These are phyloP conservation scores for Aphis craccivora DNA, from an alignment of 1,140 invertebrate genomes.

Conservation along the genomic window DNA sequence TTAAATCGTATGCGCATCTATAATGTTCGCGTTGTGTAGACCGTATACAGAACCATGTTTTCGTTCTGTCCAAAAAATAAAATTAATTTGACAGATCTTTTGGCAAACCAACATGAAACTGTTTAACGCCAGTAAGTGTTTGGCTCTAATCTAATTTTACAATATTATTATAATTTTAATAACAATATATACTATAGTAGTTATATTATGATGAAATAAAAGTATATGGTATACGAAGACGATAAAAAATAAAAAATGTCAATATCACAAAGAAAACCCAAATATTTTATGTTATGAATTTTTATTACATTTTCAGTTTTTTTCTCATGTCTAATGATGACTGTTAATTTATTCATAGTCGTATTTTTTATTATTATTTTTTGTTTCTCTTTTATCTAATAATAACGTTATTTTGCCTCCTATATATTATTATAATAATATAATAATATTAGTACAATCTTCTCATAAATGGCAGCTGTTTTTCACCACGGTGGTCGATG, in stretches of 20 bases:
- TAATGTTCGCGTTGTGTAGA: not conserved
- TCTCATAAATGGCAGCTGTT: slow-evolving; percentile 1
- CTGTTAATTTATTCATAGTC: slow-evolving; percentile 7
- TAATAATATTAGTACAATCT: not conserved
- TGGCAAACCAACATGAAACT: not conserved
- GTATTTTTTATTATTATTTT: not conserved
- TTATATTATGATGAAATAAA: too few relatives aligned
- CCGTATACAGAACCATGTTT: not conserved
- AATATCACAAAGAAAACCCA: not conserved
- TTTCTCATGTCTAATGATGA: not conserved
- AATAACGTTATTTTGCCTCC: not conserved
- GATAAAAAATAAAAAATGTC: not conserved
- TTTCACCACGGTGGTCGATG: not conserved
- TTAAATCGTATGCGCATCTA: not conserved
- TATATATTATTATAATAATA: not conserved
- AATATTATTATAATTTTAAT: not conserved
- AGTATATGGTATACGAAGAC: not conserved
- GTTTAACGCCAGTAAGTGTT: not conserved
- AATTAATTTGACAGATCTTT: not conserved
- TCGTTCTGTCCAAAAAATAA: not conserved
- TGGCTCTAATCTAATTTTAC: not conserved
- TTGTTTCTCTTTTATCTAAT: not conserved
- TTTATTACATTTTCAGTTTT: not conserved
- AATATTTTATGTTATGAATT: not conserved
- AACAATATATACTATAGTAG: not conserved